These are phyloP conservation scores for Drosophila pectinifera DNA, from an alignment of 1,140 invertebrate species.

Conservation along the genomic window DNA sequence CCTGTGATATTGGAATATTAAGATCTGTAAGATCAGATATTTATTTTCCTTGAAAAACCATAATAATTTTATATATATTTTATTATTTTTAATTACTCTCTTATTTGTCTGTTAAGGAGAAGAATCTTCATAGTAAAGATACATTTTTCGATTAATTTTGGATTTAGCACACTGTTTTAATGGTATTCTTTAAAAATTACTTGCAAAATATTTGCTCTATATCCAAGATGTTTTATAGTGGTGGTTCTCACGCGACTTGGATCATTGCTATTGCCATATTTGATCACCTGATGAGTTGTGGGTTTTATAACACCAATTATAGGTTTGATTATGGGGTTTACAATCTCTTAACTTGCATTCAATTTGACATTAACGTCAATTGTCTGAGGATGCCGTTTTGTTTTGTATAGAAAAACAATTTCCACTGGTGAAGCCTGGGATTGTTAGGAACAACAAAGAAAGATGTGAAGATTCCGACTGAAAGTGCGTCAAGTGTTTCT, in stretches of 20 bases:
- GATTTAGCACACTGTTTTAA: background rate
- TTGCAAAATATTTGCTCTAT: background rate
- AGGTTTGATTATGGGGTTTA: background rate
- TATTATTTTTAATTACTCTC: too few species aligned
- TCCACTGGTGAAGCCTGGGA: background rate
- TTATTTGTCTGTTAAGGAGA: too few species aligned
- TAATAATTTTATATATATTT: too few species aligned
- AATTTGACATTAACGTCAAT: background rate
- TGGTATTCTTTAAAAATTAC: background rate
- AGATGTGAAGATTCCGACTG: background rate
- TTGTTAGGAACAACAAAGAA: background rate
- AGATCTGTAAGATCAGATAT: too few species aligned
- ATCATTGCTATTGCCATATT: background rate
- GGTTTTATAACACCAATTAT: background rate
- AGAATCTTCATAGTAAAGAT: too few species aligned
- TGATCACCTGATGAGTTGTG: background rate
- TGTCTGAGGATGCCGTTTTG: background rate
- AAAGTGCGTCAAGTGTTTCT: background rate
- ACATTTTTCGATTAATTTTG: too few species aligned
- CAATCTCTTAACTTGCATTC: background rate
- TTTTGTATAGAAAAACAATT: too few species aligned
- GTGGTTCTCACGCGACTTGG: background rate
- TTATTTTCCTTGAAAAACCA: too few species aligned
- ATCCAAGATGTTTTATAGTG: background rate
- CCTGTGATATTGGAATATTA: too few species aligned